Conservation (phyloP, 2,113 vertebrate species). For the Chloropsis hardwickii region DNA sequence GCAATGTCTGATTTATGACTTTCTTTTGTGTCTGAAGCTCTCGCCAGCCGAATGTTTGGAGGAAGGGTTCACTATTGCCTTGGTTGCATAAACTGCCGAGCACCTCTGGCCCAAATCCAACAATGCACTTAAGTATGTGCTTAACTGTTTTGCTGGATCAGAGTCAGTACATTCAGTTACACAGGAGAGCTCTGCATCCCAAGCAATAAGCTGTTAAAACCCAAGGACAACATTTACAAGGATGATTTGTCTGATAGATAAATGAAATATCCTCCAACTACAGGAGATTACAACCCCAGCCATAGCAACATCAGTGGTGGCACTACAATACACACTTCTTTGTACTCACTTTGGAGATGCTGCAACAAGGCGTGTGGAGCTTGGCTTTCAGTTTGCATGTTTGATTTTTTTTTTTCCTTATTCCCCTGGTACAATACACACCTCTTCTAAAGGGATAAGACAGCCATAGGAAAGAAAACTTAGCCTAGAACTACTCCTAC, state of each 20-base stretch:
- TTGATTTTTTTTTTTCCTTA: not conserved
- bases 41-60: not conserved
- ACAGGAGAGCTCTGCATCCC: not conserved
- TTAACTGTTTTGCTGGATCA: conserved; percentile 6
- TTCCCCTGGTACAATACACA: not conserved
- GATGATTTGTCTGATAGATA: conserved; percentile 8
- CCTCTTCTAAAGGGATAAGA: not conserved
- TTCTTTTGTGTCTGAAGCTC: conserved; percentile 1
- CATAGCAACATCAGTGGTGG: not conserved
- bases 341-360: not conserved
- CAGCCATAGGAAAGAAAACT: not conserved
- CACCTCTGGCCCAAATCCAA: conserved; percentile 33
- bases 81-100: not conserved
- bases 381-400: not conserved
- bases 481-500: not conserved
- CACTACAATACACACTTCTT: not conserved
- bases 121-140: conserved; percentile 33
- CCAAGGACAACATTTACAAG: not conserved
- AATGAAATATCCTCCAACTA: not conserved
- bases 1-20: not conserved
- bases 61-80: conserved; percentile 1
- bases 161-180: conserved; percentile 26
- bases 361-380: not conserved
- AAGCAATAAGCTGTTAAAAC: conserved; percentile 10
- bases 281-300: not conserved